Conservation (phyloP, 1,140 invertebrate species). For the Lordiphosa mommai region DNA sequence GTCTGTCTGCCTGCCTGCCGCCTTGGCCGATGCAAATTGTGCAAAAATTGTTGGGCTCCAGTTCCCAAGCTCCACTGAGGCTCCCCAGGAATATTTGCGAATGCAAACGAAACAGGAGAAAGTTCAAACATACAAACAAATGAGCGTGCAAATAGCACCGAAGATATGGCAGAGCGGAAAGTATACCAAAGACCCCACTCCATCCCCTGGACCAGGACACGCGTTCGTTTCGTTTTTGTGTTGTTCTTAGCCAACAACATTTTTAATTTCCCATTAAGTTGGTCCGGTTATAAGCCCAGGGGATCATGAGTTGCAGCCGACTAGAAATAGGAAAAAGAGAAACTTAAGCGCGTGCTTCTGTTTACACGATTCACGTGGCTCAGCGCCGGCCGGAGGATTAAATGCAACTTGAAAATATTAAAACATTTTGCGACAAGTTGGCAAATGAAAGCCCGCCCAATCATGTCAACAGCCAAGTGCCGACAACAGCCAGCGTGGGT, state of each 20-base stretch:
- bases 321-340: slow-evolving; percentile 10
- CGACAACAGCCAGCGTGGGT: slow-evolving; percentile 9
- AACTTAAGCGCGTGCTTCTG: slow-evolving; percentile 56
- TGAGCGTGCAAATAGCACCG: slow-evolving; percentile 74
- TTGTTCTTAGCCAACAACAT: slow-evolving; percentile 34
- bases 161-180: slow-evolving; percentile 6
- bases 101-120: slow-evolving; percentile 80
- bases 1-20: slow-evolving; percentile 15
- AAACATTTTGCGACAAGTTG: slow-evolving; percentile 78
- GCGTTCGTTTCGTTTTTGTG: slow-evolving; percentile 30
- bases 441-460: slow-evolving; percentile 72
- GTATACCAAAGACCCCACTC: background rate
- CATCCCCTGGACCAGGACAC: slow-evolving; percentile 13
- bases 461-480: slow-evolving; percentile 71
- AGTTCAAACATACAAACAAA: slow-evolving; percentile 79
- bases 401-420: slow-evolving; percentile 78
- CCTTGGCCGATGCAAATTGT: slow-evolving; percentile 48
- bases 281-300: slow-evolving; percentile 8
- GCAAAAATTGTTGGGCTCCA: slow-evolving; percentile 65
- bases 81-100: slow-evolving; percentile 73
- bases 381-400: slow-evolving; percentile 53
- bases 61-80: slow-evolving; percentile 16
- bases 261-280: slow-evolving; percentile 62
- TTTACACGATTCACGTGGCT: slow-evolving; percentile 73
- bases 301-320: slow-evolving; percentile 45